Percentiles rank a stretch among this genome's conserved stretches.
Evolutionary conservation across 2,888 invertebrate species (phyloP).

Genomic region (Epinotia brunnichana): DNA sequence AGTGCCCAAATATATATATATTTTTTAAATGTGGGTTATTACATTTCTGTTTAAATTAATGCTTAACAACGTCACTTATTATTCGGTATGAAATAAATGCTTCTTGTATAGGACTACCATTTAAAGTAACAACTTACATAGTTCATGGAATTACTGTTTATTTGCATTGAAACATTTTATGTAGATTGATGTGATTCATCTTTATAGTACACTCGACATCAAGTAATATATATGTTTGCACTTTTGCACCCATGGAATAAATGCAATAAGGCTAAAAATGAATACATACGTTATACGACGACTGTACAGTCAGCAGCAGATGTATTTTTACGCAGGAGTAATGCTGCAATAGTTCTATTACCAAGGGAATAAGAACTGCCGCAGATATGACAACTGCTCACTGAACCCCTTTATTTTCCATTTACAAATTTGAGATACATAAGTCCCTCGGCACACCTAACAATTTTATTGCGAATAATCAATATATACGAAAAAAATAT

Average conservation of each 20-base stretch:
- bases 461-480: too few species aligned
- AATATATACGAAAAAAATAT: too few species aligned
- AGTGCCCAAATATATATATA: too few species aligned
- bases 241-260: too few species aligned
- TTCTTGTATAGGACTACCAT: not conserved
- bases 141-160: not conserved
- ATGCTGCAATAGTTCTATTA: not conserved
- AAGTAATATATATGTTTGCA: too few species aligned
- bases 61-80: not conserved
- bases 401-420: not conserved
- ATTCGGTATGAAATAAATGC: constrained; percentile 3
- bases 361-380: not conserved
- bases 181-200: too few species aligned
- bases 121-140: not conserved
- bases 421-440: not conserved
- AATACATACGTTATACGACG: not conserved
- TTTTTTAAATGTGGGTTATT: too few species aligned
- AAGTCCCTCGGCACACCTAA: not conserved
- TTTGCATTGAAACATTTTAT: not conserved
- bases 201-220: not conserved
- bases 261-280: too few species aligned
- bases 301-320: too few species aligned
- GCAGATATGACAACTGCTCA: too few species aligned
- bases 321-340: not conserved
- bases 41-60: not conserved